phyloP scores from a whole-genome alignment of 2,888 invertebrate genomes.

The Drosophila buzzatii region DNA sequence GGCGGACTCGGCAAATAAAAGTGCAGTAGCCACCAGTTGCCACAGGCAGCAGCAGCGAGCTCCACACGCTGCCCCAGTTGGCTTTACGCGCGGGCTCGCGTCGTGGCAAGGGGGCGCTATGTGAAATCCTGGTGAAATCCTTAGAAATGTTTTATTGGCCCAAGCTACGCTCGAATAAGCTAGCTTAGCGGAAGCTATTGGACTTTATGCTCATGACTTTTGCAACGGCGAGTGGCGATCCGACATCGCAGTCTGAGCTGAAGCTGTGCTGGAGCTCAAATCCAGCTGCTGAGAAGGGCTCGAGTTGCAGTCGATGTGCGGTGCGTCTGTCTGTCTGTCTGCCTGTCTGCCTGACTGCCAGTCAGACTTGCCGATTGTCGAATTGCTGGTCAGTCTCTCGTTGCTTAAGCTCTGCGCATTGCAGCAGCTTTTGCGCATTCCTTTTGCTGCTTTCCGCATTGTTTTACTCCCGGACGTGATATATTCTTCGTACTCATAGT shows the following conservation, averaged over 20 bases:
- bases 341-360: constrained; percentile 8
- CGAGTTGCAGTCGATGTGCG: constrained; percentile 53
- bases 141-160: constrained; percentile 83
- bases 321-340: background rate
- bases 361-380: constrained; percentile 33
- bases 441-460: constrained; percentile 57
- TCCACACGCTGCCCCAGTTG: background rate
- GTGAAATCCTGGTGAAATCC: constrained; percentile 76
- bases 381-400: constrained; percentile 32
- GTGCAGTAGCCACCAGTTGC: constrained; percentile 52
- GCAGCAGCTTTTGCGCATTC: constrained; percentile 57
- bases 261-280: constrained; percentile 34
- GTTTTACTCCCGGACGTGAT: constrained; percentile 49
- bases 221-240: constrained; percentile 59
- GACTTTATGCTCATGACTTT: constrained; percentile 82
- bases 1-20: constrained; percentile 17
- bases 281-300: constrained; percentile 49
- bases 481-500: constrained; percentile 9
- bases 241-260: constrained; percentile 7
- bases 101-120: constrained; percentile 46
- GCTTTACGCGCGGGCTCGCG: constrained; percentile 11
- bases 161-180: constrained; percentile 79
- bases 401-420: constrained; percentile 69
- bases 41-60: constrained; percentile 12
- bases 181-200: constrained; percentile 83